These are phyloP conservation scores for Tribolium freemani DNA, from an alignment of 2,888 invertebrate species.

Conservation along the genomic window DNA sequence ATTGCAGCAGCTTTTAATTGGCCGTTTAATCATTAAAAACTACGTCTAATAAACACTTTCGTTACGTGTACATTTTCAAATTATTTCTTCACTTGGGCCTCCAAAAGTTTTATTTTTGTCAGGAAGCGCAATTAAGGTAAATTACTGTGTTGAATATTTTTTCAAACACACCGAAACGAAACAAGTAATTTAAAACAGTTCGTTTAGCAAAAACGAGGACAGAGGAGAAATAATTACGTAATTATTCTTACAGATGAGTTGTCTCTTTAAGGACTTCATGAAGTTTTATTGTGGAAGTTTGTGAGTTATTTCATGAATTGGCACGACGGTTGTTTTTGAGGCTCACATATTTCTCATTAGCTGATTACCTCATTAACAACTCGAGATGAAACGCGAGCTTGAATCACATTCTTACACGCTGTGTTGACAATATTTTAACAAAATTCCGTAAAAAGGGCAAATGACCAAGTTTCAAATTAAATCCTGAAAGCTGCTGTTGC, in stretches of 20 bases:
- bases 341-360: no score
- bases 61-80: no score
- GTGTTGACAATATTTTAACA: neutral
- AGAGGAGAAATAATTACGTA: constrained; percentile 8
- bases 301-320: neutral
- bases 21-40: neutral
- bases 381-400: neutral
- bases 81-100: no score
- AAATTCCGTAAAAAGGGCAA: neutral
- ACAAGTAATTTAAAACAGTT: constrained; percentile 24
- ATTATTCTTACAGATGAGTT: constrained; percentile 13
- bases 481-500: no score
- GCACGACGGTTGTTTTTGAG: neutral
- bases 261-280: neutral
- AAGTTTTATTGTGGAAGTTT: constrained; percentile 9
- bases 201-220: constrained; percentile 14
- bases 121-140: neutral
- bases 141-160: neutral
- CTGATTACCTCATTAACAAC: neutral
- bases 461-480: no score
- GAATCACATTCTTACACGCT: neutral
- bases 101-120: neutral
- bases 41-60: neutral
- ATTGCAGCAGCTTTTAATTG: constrained; percentile 3
- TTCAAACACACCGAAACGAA: neutral